phyloP scores from a whole-genome alignment of 2,888 invertebrate genomes.

The Isoperla grammatica region DNA sequence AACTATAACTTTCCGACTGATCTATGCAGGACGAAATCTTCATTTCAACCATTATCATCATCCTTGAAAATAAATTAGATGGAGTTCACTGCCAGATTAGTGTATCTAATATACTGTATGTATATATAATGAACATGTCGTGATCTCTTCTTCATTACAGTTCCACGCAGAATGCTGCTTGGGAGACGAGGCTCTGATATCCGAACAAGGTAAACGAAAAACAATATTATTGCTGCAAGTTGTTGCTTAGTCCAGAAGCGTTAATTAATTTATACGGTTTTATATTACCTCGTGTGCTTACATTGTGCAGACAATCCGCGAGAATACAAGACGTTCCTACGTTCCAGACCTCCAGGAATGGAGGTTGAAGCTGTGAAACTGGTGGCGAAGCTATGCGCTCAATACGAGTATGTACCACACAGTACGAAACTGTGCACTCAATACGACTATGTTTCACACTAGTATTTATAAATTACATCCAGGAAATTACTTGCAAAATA shows the following conservation, averaged over 20 bases:
- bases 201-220: neutral
- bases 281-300: neutral
- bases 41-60: too few species aligned
- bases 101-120: too few species aligned
- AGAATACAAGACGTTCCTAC: conserved; percentile 57
- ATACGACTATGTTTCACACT: too few species aligned
- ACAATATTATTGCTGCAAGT: too few species aligned
- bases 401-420: conserved; percentile 48
- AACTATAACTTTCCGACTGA: too few species aligned
- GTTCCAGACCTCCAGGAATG: conserved; percentile 59
- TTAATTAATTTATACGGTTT: conserved; percentile 16
- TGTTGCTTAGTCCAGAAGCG: conserved; percentile 19
- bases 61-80: too few species aligned
- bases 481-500: too few species aligned
- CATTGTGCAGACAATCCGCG: conserved; percentile 46
- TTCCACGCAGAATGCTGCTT: conserved; percentile 63
- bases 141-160: conserved; percentile 51
- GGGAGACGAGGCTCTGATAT: neutral
- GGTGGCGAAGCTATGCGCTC: conserved; percentile 52
- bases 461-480: too few species aligned
- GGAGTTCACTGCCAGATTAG: too few species aligned
- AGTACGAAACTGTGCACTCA: too few species aligned
- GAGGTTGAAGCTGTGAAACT: conserved; percentile 59
- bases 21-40: too few species aligned
- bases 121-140: too few species aligned